Evolutionary conservation across 2,888 invertebrate species (phyloP), one percentile per base, ranked within the genome.

Genomic region (Eilema depressum): DNA sequence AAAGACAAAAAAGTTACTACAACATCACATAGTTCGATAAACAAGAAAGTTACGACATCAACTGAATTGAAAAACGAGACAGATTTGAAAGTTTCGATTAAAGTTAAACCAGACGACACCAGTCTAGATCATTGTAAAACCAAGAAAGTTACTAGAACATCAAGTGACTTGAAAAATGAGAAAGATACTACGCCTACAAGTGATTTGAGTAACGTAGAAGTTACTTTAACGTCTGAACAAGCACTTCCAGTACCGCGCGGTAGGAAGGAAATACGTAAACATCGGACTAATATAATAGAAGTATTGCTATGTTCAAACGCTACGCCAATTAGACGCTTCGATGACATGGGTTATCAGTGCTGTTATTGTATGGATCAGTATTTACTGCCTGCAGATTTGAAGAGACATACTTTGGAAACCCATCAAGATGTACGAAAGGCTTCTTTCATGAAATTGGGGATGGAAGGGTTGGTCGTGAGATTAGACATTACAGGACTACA

Each of bases 321-420:
- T 0, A 93, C 93, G 0, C 92, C 92, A 0, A 89, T 93, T 25
- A 79, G 85, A 33, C 83, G 88, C 41, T 82, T 84, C 3, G 85
- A 86, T 0, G 85, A 88, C 5, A 78, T 85, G 0, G 91, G 90
- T 0, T 93, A 91, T 74, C 74, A 84, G 11, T 93, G 93, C 76
- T 86, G 88, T 26, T 93, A 89, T 73, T 93, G 93, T 69, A 68
- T 80, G 1, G 71, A 83, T 12, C 85, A 89, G 53, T 90, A 81
- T 57, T 80, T 83, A 14, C 83, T 87, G 14, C 86, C 92, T 1
- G 80, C 77, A 0, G 86, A 88, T n/a, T 77, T 93, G 0, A 93
- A 93, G 75, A 68, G 10, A 33, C 68, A 68, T 25, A 68, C 89
- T 0, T 73, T 88, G 56, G 25, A 56, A 25, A 56, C 17, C 0